Evolutionary conservation across 2,888 invertebrate species (phyloP).

Genomic region (Drosophila meridiana): DNA sequence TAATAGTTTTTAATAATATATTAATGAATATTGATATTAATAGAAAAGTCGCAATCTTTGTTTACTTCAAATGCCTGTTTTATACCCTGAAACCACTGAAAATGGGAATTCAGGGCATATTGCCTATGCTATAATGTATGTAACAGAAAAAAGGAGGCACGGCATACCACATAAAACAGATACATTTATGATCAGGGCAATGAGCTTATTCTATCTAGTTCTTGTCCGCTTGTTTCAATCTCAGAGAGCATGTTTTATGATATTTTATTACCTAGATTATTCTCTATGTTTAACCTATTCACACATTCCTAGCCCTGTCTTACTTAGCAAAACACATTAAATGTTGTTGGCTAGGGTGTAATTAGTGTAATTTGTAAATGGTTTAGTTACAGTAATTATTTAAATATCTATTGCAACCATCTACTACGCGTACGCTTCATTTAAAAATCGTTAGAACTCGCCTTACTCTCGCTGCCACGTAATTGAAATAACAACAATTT

Average conservation of each 20-base stretch:
- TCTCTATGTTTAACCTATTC: background rate
- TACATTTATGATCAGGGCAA: too few species aligned
- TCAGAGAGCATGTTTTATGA: background rate
- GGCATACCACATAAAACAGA: too few species aligned
- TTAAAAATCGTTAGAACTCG: slow-evolving; percentile 13
- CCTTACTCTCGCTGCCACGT: slow-evolving; percentile 17
- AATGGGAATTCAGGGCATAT: too few species aligned
- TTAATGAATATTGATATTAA: too few species aligned
- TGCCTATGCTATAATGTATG: too few species aligned
- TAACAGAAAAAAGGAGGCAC: too few species aligned
- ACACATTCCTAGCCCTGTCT: background rate
- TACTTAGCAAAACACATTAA: background rate
- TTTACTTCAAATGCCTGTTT: too few species aligned
- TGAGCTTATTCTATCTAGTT: too few species aligned
- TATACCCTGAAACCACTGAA: too few species aligned
- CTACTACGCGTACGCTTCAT: background rate
- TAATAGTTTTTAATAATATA: too few species aligned
- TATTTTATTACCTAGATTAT: background rate
- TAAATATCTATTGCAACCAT: background rate
- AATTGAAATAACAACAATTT: slow-evolving; percentile 62
- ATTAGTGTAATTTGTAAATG: slow-evolving; percentile 5
- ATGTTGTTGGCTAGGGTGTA: background rate
- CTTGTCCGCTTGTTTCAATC: too few species aligned
- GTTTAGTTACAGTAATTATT: slow-evolving; percentile 9
- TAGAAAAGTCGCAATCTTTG: too few species aligned